Percentiles rank a stretch among this genome's conserved stretches.
These are phyloP conservation scores for Staurois parvus DNA, from an alignment of 2,797 vertebrate genomes.

Conservation along the genomic window DNA sequence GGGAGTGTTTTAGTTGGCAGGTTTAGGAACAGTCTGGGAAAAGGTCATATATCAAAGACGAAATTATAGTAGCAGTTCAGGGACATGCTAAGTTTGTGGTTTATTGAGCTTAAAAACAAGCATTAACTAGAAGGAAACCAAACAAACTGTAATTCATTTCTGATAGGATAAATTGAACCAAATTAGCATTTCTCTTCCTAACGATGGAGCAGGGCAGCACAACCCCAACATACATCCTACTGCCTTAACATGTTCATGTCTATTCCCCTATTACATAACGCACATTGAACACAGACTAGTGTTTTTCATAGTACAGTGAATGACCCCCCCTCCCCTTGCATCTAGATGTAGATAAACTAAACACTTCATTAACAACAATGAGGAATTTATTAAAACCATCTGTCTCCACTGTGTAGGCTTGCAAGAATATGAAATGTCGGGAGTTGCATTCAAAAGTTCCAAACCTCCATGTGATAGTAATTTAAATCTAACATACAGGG, in stretches of 20 bases:
- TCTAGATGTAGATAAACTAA: slow-evolving; percentile 53
- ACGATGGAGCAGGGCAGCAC: not conserved
- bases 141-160: slow-evolving; percentile 41
- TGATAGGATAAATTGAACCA: slow-evolving; percentile 37
- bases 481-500: slow-evolving; percentile 36
- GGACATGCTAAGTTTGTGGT: slow-evolving; percentile 41
- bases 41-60: slow-evolving; percentile 48
- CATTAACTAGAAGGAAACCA: slow-evolving; percentile 28
- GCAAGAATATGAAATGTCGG: slow-evolving; percentile 4
- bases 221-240: too few species aligned
- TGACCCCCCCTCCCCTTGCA: not conserved
- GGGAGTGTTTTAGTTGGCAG: slow-evolving; percentile 46
- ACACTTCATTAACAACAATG: slow-evolving; percentile 49
- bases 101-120: slow-evolving; percentile 46
- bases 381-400: slow-evolving; percentile 49
- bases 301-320: slow-evolving; percentile 21
- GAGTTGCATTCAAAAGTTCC: not conserved
- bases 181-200: slow-evolving; percentile 29
- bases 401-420: not conserved
- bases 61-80: slow-evolving; percentile 52
- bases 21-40: slow-evolving; percentile 46
- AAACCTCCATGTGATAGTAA: slow-evolving; percentile 43
- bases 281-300: not conserved
- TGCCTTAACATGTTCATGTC: not conserved
- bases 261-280: slow-evolving; percentile 10